Evolutionary conservation across 1,140 invertebrate species (phyloP).

Genomic region (Heliconius hermathena): DNA sequence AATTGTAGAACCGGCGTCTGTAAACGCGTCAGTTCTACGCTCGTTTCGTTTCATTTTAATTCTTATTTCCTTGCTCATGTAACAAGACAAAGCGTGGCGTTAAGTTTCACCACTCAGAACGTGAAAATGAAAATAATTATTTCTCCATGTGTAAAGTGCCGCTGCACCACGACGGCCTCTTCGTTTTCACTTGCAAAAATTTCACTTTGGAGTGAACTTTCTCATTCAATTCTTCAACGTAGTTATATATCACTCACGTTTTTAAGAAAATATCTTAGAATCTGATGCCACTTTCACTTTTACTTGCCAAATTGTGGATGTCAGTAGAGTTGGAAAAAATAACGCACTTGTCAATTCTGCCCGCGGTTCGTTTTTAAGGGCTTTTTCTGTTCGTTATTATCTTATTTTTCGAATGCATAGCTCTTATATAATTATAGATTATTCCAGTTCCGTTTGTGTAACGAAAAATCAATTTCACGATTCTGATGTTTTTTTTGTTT

Average conservation of each 20-base stretch:
- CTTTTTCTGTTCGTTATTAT: constrained; percentile 50
- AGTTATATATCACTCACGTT: no score
- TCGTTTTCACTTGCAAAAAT: no score
- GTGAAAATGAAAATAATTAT: no score
- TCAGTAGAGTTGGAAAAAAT: constrained; percentile 41
- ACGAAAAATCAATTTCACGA: background rate
- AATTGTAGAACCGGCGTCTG: no score
- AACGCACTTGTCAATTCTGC: constrained; percentile 51
- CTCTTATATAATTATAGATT: constrained; percentile 6
- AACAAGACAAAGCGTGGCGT: no score
- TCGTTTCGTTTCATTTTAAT: no score
- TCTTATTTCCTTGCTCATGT: no score
- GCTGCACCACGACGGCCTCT: no score
- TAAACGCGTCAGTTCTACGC: no score
- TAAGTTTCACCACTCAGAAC: no score
- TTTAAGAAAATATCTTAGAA: constrained; percentile 48
- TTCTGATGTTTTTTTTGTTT: background rate
- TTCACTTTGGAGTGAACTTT: no score
- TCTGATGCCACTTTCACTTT: constrained; percentile 33
- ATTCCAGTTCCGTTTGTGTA: constrained; percentile 9
- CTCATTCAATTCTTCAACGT: constrained; percentile 32
- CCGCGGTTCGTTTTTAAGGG: constrained; percentile 52
- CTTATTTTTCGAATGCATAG: constrained; percentile 50
- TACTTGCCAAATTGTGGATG: background rate
- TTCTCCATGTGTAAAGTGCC: no score